Base-by-base conservation (phyloP, 1,140 invertebrate genomes). In the Lutraria rhynchaena region DNA sequence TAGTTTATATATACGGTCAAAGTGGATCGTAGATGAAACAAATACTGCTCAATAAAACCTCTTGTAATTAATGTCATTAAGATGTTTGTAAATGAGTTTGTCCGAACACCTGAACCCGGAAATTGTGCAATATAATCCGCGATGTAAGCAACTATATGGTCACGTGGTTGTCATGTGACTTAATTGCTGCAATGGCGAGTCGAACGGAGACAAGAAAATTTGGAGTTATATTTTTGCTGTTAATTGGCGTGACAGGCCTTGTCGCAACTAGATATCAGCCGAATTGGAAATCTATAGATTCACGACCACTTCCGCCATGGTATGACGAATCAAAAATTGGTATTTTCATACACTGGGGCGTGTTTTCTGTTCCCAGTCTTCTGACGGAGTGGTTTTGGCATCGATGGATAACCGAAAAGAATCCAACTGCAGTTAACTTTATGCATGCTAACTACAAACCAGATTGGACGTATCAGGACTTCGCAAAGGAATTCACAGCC, bases 311-410 rank as follows among this genome's bases (percentile, higher is more conserved):
- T 27, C 92, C 92, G 0, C 22, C 24, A 3, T 92, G 92, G 92
- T 92, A 88, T 74, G 92, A 92, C 58, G 85, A 91, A 4, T 87
- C 85, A 29, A 92, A 92, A 85, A 83, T 92, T 46, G 92, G 91
- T 11, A 92, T 92, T 58, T 92, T 92, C 82, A 75, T 92, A 11
- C 92, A 92, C 77, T 92, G 91, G 91, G 91, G 90, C 15, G 87
- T 91, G 9, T 91, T 91, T 78, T 89, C 90, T 29, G 90, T 91
- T 11, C 90, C 90, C 7, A 83, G 83, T 46, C 90, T 89, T 70
- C 24, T 82, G 46, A 84, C 74, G 85, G 83, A 91, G 86, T 77
- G 82, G 55, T 82, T 87, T 24, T 93, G 91, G 91, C 41, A 71
- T 27, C 11, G 82, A 1, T 92, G 91, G 91, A 55, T 81, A 41